A percentile compares a stretch with the other conserved stretches of the same genome.
phyloP scores from a whole-genome alignment of 2,113 vertebrate species.

The Aleadryas rufinucha region DNA sequence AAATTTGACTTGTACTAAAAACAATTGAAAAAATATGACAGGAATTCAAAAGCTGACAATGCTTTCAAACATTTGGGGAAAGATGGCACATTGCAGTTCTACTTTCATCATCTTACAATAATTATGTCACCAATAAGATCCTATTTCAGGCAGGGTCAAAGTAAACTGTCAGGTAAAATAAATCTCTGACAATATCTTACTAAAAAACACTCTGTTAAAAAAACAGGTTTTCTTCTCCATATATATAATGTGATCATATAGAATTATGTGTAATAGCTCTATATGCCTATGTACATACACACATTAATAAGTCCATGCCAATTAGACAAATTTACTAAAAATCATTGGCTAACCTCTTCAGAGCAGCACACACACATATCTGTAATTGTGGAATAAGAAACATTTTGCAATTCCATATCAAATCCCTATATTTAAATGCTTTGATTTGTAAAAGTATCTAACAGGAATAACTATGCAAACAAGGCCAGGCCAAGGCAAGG shows the following conservation, averaged over 20 bases:
- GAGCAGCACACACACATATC: not conserved
- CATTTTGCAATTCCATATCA: not conserved
- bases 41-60: conserved; percentile 48
- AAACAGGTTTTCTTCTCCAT: not conserved
- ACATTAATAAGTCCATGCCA: not conserved
- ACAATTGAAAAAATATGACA: conserved; percentile 55
- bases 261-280: not conserved
- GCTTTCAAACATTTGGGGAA: conserved; percentile 53
- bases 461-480: not conserved
- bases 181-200: not conserved
- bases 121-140: conserved; percentile 16
- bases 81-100: not conserved
- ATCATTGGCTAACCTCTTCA: not conserved
- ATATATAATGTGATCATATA: not conserved
- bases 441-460: not conserved
- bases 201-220: not conserved
- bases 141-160: conserved; percentile 13
- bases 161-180: not conserved
- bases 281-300: not conserved
- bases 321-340: not conserved
- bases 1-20: conserved; percentile 52
- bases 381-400: not conserved
- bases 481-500: not conserved
- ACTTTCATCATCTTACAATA: conserved; percentile 26
- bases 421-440: not conserved